A percentile compares a stretch with the other conserved stretches of the same genome.
phyloP scores from a whole-genome alignment of 2,113 vertebrate species.

The Thinocorus orbignyianus region DNA sequence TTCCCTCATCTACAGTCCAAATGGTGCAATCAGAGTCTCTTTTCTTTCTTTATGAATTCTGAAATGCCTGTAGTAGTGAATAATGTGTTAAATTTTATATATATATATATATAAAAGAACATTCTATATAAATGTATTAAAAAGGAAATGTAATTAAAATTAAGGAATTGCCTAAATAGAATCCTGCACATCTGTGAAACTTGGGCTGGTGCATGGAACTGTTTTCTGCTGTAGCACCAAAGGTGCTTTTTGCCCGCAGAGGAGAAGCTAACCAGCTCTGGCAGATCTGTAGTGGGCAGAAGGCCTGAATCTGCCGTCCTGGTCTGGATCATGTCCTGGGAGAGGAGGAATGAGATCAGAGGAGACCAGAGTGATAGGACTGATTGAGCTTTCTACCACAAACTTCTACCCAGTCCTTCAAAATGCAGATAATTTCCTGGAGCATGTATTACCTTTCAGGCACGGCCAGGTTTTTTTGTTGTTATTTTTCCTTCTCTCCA shows the following conservation, averaged over 20 bases:
- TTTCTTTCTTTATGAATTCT: constrained; percentile 26
- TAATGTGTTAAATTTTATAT: constrained; percentile 31
- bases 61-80: constrained; percentile 34
- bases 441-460: not conserved
- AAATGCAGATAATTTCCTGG: not conserved
- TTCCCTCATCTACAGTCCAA: not conserved
- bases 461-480: not conserved
- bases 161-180: constrained; percentile 17
- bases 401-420: not conserved
- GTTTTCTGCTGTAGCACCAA: not conserved
- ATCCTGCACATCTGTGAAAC: constrained; percentile 20
- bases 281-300: not conserved
- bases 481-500: not conserved
- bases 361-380: not conserved
- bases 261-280: not conserved
- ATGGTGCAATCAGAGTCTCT: constrained; percentile 35
- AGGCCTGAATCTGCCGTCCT: not conserved
- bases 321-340: not conserved
- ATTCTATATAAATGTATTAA: constrained; percentile 58
- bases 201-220: constrained; percentile 1
- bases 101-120: constrained; percentile 35
- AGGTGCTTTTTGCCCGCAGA: not conserved
- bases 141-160: constrained; percentile 55
- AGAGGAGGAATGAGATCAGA: not conserved
- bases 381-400: not conserved